phyloP scores from a whole-genome alignment of 2,113 vertebrate species.

The Romanogobio albipinnatus region DNA sequence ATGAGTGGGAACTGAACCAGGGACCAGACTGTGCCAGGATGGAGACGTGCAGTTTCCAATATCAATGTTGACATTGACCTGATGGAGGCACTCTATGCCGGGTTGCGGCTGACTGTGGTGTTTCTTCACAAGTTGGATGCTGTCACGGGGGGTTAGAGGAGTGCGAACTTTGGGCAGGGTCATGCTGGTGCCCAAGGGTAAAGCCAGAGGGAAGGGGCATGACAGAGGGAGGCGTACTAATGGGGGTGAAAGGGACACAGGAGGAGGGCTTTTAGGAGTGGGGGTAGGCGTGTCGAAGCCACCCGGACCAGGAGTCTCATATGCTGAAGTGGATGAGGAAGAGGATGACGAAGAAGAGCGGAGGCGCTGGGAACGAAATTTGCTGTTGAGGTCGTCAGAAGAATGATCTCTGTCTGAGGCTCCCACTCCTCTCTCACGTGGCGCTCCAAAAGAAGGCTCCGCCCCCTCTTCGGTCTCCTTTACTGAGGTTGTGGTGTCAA shows the following conservation, averaged over 20 bases:
- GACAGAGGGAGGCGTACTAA: slow-evolving; percentile 63
- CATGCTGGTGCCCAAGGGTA: slow-evolving; percentile 78
- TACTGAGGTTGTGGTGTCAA: slow-evolving; percentile 31
- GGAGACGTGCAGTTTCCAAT: slow-evolving; percentile 61
- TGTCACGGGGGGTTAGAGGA: slow-evolving; percentile 81
- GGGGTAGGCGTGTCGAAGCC: slow-evolving; percentile 62
- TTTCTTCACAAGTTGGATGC: slow-evolving; percentile 87
- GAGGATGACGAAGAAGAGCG: slow-evolving; percentile 80
- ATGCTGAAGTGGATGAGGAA: slow-evolving; percentile 79
- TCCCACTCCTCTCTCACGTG: slow-evolving; percentile 33
- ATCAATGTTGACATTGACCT: slow-evolving; percentile 73
- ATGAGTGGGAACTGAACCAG: slow-evolving; percentile 59
- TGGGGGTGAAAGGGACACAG: slow-evolving; percentile 63
- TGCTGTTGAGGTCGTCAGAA: slow-evolving; percentile 79
- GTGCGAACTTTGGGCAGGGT: slow-evolving; percentile 85
- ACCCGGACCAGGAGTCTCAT: slow-evolving; percentile 70
- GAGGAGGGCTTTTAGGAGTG: slow-evolving; percentile 65
- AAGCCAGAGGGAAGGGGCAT: slow-evolving; percentile 51
- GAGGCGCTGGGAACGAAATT: slow-evolving; percentile 77
- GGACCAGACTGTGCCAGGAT: slow-evolving; percentile 60
- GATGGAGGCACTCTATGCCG: slow-evolving; percentile 71
- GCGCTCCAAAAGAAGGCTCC: not conserved
- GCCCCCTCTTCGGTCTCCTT: slow-evolving; percentile 38
- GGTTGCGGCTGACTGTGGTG: slow-evolving; percentile 88
- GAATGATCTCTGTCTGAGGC: slow-evolving; percentile 67